Base-by-base conservation (phyloP, 2,797 vertebrate species). In the Crenuchus spilurus region DNA sequence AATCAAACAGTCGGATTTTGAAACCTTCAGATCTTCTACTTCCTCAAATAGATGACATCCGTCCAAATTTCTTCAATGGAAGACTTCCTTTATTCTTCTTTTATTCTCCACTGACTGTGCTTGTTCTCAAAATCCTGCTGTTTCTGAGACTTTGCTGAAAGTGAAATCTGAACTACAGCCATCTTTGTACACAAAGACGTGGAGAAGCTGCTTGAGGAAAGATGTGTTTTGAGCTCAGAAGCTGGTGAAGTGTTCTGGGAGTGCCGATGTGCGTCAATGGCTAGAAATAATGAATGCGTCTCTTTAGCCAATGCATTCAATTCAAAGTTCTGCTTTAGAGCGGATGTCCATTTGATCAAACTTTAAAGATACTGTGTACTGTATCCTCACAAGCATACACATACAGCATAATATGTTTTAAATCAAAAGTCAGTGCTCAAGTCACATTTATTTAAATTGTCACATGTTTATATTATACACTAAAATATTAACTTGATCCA, bases 221-320 rank as follows among this genome's bases (percentile, higher is more conserved):
- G 57, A n/a, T 60, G 57, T 46, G 49, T 70, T 70, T 51, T 30
- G 62, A 37, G 67, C 58, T 30, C 37, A 31, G 44, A 55, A 64
- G 55, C 44, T 68, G 76, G 46, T 69, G 37, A 60, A 65, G 70
- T 22, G 52, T 65, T 78, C 65, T 49, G 35, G 63, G 54, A 46
- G 42, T 39, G 26, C 41, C 41, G 72, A 65, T 74, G 61, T 78
- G 71, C 52, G 51, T 65, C 76, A 63, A 65, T 74, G 76, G 20
- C 49, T 66, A 62, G 67, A 78, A 78, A 75, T 78, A 78, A 78
- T 74, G 71, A 74, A 78, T 70, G 41, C 72, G 61, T 33, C 54
- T 69, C 41, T 41, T 70, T 70, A 42, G 26, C 64, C 48, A 41
- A 63, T 69, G 49, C 70, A 58, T 70, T 78, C 70, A 44, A 69